Percentiles rank a stretch among this genome's conserved stretches.
These are phyloP conservation scores for Pollenia amentaria DNA, from an alignment of 2,888 invertebrate genomes.

Conservation along the genomic window DNA sequence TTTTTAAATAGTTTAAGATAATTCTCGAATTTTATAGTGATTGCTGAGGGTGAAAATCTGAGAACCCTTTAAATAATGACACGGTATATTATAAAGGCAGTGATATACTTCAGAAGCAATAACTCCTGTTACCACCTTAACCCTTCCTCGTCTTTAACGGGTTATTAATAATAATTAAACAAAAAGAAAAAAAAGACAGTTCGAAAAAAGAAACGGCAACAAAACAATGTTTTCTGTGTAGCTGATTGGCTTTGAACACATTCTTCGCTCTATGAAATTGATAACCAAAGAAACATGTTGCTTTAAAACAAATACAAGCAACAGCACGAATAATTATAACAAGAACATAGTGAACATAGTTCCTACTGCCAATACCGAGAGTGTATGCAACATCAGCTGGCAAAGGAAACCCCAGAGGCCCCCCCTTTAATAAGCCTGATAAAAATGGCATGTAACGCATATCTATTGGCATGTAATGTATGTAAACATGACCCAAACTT, in stretches of 20 bases:
- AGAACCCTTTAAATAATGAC: no score
- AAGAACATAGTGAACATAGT: conserved; percentile 62
- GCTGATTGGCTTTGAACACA: conserved; percentile 69
- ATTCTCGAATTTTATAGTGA: no score
- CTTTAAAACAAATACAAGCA: conserved; percentile 61
- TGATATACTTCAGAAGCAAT: background rate
- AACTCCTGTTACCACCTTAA: background rate
- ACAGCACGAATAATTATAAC: conserved; percentile 45
- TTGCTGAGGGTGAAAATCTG: no score
- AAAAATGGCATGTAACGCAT: conserved; percentile 72
- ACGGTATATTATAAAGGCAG: background rate
- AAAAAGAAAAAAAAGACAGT: conserved; percentile 18
- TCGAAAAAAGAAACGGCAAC: conserved; percentile 18
- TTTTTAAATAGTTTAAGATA: no score
- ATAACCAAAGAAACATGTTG: conserved; percentile 71
- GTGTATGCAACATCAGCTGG: conserved; percentile 50
- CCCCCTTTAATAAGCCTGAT: conserved; percentile 61
- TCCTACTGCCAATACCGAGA: conserved; percentile 31
- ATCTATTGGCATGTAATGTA: conserved; percentile 70
- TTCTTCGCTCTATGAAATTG: conserved; percentile 65
- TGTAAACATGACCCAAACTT: conserved; percentile 72
- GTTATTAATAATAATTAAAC: conserved; percentile 64
- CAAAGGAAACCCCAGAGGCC: conserved; percentile 39
- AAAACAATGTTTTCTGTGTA: conserved; percentile 49
- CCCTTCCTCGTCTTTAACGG: conserved; percentile 8